Base-by-base conservation (phyloP, 2,113 vertebrate species). In the Gavialis gangeticus region DNA sequence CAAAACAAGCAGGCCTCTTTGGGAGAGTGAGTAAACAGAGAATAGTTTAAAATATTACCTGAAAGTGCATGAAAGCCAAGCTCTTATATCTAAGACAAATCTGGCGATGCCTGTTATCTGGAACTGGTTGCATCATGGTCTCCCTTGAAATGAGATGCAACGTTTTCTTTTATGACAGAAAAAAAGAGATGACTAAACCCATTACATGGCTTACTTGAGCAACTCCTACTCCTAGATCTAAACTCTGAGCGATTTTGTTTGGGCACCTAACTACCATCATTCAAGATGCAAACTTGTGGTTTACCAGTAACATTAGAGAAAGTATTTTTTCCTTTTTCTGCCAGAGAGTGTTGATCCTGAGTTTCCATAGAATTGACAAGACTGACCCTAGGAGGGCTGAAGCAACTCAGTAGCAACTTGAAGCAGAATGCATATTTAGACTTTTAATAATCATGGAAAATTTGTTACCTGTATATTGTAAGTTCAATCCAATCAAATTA, bases 191-290 rank as follows among this genome's bases (percentile, higher is more conserved):
- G 5, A 83, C 37, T 87, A 14, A 90, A 92, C 34, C 46, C 58
- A 82, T 87, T 71, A 91, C 88, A 83, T 87, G 83, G 56, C 87
- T 93, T 91, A 13, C 73, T 90, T 55, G 30, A 96, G 76, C 60
- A 82, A 93, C 18, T 90, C 63, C 30, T 93, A 34, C 69, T 79
- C 60, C 28, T 93, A 18, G 28, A 88, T 66, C 30, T 55, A 64
- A 34, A 12, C 71, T 71, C 60, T 59, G 66, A 91, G 85, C 82
- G 55, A 58, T 92, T 95, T 92, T 84, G 56, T 87, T 34, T n/a
- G 10, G 16, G 22, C 24, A 54, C 62, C 46, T 57, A 59, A 15
- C 22, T 46, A 22, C 24, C 25, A 28, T 46, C 14, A 17, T 73
- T 54, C 56, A 34, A 88, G 64, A 84, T 67, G 25, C 59, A 46